Percentiles rank a stretch among this genome's conserved stretches.
phyloP scores from a whole-genome alignment of 1,140 invertebrate species.

The Drosophila parvula region DNA sequence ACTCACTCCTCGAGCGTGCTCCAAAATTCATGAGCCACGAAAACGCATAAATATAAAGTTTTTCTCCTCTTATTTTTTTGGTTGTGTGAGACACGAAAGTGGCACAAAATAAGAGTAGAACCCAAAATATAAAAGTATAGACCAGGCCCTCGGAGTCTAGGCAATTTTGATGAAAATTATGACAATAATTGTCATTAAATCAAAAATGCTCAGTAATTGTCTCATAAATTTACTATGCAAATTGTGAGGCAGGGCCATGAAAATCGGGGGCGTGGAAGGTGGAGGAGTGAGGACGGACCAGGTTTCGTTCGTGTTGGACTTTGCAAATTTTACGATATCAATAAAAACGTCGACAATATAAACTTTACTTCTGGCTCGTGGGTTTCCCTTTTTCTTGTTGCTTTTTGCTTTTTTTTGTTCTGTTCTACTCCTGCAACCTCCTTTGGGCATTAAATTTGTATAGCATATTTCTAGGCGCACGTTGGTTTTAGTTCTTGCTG shows the following conservation, averaged over 20 bases:
- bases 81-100: constrained; percentile 61
- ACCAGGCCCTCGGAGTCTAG: constrained; percentile 46
- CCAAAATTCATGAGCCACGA: constrained; percentile 78
- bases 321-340: constrained; percentile 81
- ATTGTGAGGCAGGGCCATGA: constrained; percentile 60
- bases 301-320: constrained; percentile 72
- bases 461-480: constrained; percentile 76
- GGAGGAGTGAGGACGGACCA: not conserved
- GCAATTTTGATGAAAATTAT: constrained; percentile 83
- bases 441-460: constrained; percentile 59
- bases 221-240: constrained; percentile 83
- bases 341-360: constrained; percentile 83
- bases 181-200: constrained; percentile 83
- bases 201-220: constrained; percentile 82
- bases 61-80: constrained; percentile 25
- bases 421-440: constrained; percentile 24
- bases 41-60: constrained; percentile 79
- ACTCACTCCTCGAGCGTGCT: constrained; percentile 70
- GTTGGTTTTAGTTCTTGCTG: constrained; percentile 47
- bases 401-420: not conserved
- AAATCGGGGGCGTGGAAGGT: constrained; percentile 2
- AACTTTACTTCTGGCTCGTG: constrained; percentile 73
- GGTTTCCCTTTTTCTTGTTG: not conserved
- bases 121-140: constrained; percentile 57
- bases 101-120: constrained; percentile 51